Evolutionary conservation across 2,113 vertebrate species (phyloP).

Genomic region (Onychorhynchus coronatus): DNA sequence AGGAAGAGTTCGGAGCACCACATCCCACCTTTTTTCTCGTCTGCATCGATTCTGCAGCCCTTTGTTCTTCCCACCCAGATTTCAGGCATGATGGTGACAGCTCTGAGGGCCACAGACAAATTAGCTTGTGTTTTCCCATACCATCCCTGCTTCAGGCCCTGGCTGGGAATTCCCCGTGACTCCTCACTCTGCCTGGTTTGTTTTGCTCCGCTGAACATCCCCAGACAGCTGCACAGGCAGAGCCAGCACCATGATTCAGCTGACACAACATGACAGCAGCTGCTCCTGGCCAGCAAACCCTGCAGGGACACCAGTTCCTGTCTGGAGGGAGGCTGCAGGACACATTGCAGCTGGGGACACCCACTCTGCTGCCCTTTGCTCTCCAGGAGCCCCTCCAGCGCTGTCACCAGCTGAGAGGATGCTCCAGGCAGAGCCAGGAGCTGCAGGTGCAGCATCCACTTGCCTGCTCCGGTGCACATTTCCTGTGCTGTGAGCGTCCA

Average conservation of each 20-base stretch:
- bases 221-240: background rate
- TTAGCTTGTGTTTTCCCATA: background rate
- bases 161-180: background rate
- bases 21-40: background rate
- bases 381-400: background rate
- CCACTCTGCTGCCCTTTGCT: background rate
- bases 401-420: background rate
- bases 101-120: background rate
- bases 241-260: background rate
- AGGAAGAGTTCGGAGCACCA: background rate
- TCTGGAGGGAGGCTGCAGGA: background rate
- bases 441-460: background rate
- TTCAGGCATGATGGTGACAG: background rate
- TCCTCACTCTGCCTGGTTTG: background rate
- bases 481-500: background rate
- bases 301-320: background rate
- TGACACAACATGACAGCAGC: background rate
- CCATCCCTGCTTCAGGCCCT: background rate
- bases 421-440: background rate
- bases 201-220: background rate
- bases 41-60: background rate
- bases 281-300: background rate
- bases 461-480: fast-evolving
- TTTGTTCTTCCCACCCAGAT: background rate
- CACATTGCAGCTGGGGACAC: background rate